Evolutionary conservation across 2,797 vertebrate species (phyloP).

Genomic region (Rhinatrema bivittatum): DNA sequence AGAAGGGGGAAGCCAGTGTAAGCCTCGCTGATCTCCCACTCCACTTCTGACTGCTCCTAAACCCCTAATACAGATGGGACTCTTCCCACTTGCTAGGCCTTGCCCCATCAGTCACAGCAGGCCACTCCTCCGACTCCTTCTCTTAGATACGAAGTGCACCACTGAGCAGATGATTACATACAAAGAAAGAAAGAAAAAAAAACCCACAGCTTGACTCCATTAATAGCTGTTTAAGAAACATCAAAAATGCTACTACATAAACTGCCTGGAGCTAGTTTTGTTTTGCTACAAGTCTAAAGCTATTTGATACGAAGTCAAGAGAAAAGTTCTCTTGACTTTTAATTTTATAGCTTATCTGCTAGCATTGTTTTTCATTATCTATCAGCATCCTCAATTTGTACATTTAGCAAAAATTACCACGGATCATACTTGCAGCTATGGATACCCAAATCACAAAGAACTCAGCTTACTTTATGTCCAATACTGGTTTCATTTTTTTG

Average conservation of each 20-base stretch:
- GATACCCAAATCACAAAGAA: too few relatives aligned
- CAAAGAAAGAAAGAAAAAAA: conserved; percentile 24
- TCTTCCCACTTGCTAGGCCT: conserved; percentile 29
- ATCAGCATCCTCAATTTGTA: too few relatives aligned
- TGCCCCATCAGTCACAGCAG: conserved; percentile 53
- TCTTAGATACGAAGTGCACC: conserved; percentile 30
- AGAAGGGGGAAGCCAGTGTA: conserved; percentile 51
- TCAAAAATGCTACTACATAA: conserved; percentile 29
- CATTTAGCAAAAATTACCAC: too few relatives aligned
- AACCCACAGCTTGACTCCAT: conserved; percentile 30
- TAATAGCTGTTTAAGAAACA: conserved; percentile 53
- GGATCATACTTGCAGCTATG: too few relatives aligned
- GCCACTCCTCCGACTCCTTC: conserved; percentile 54
- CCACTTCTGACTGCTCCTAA: conserved; percentile 57
- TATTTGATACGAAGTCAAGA: conserved; percentile 16
- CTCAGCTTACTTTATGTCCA: too few relatives aligned
- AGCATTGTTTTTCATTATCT: too few relatives aligned
- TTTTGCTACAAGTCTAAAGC: conserved; percentile 40
- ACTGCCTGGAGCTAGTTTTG: conserved; percentile 23
- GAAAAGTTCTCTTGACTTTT: too few relatives aligned
- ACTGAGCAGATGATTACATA: conserved; percentile 46
- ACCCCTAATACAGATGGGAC: conserved; percentile 57
- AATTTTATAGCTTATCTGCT: too few relatives aligned
- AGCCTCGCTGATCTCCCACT: conserved; percentile 56
- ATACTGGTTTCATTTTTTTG: too few relatives aligned